Evolutionary conservation across 2,888 invertebrate genomes (phyloP).

Genomic region (Peribatodes rhomboidaria): DNA sequence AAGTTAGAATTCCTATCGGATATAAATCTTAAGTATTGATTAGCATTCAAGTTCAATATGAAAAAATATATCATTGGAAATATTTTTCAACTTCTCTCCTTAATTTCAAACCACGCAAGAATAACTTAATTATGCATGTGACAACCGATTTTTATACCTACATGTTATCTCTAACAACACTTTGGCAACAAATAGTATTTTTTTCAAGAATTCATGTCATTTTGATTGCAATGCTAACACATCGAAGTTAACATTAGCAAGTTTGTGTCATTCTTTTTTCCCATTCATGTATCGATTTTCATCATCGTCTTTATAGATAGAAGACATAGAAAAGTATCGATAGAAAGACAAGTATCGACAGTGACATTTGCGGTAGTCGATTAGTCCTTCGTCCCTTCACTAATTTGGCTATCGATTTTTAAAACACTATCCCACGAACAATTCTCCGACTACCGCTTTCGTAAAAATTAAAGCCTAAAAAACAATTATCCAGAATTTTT

Average conservation of each 20-base stretch:
- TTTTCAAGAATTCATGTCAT: constrained; percentile 63
- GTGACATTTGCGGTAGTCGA: constrained; percentile 58
- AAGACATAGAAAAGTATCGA: constrained; percentile 78
- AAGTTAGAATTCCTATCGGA: constrained; percentile 84
- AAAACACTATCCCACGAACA: constrained; percentile 60
- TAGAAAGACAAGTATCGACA: constrained; percentile 67
- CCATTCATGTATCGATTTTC: constrained; percentile 66
- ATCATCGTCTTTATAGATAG: constrained; percentile 75
- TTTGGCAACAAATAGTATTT: constrained; percentile 87
- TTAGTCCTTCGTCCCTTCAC: constrained; percentile 57
- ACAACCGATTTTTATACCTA: constrained; percentile 85
- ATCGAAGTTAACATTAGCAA: constrained; percentile 73
- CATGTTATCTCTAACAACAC: constrained; percentile 84
- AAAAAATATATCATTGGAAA: constrained; percentile 87
- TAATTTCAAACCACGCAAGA: constrained; percentile 83
- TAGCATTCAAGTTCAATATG: constrained; percentile 85
- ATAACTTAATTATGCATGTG: constrained; percentile 85
- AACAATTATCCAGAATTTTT: constrained; percentile 69
- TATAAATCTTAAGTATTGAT: constrained; percentile 85
- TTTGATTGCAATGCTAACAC: constrained; percentile 76
- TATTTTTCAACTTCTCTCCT: constrained; percentile 84
- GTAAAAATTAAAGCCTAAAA: constrained; percentile 62
- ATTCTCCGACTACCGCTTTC: constrained; percentile 56
- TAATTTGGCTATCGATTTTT: constrained; percentile 74
- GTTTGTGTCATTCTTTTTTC: constrained; percentile 50